phyloP scores from a whole-genome alignment of 2,888 invertebrate genomes.

The Dolichopus griseipennis region DNA sequence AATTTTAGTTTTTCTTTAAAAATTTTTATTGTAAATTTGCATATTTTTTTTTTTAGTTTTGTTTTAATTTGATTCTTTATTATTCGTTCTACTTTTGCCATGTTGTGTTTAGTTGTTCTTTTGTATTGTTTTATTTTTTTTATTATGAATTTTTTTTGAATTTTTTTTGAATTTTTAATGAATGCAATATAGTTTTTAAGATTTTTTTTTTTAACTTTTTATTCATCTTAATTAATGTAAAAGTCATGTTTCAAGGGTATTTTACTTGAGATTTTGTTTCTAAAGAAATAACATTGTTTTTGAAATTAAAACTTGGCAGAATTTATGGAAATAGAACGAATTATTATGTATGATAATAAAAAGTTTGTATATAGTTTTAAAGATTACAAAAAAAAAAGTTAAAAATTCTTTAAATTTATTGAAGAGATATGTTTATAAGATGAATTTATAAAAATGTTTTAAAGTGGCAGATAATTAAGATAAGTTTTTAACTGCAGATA shows the following conservation, averaged over 20 bases:
- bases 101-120: no score
- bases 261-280: neutral
- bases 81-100: neutral
- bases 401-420: no score
- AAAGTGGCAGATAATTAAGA: no score
- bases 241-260: slow-evolving; percentile 3
- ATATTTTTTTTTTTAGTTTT: neutral
- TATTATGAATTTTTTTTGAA: neutral
- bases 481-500: no score
- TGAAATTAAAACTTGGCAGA: no score
- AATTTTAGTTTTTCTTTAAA: neutral
- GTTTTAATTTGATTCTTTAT: neutral
- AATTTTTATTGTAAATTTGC: neutral
- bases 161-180: neutral
- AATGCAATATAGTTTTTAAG: neutral
- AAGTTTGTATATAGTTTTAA: no score
- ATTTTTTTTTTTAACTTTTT: neutral
- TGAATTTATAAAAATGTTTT: no score
- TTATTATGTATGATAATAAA: no score
- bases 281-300: neutral
- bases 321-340: no score
- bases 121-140: no score
- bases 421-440: no score
- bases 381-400: no score
- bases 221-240: slow-evolving; percentile 4